Evolutionary conservation across 2,888 invertebrate species (phyloP).

Genomic region (Mesochorus sp.): DNA sequence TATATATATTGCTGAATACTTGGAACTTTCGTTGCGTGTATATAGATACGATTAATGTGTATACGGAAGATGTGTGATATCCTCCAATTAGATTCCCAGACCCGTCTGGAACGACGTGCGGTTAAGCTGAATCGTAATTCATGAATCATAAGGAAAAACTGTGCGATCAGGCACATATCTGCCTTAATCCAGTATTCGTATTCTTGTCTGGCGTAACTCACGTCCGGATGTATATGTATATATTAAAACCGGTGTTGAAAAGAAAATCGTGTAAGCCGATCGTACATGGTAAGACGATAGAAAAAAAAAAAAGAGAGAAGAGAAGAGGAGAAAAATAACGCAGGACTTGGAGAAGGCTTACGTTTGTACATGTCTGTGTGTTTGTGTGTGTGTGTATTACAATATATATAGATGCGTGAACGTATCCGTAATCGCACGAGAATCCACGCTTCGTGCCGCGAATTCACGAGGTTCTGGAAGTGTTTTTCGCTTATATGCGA

Average conservation of each 20-base stretch:
- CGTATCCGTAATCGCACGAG: constrained; percentile 54
- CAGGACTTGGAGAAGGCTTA: neutral
- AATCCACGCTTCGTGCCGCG: constrained; percentile 35
- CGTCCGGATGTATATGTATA: constrained; percentile 28
- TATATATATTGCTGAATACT: too few relatives aligned
- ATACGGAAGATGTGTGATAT: too few relatives aligned
- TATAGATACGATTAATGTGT: too few relatives aligned
- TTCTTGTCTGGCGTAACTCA: constrained; percentile 32
- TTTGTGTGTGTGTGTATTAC: neutral
- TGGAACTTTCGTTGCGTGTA: too few relatives aligned
- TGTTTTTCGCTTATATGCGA: constrained; percentile 14
- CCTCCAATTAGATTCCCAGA: too few relatives aligned
- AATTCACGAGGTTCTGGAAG: constrained; percentile 24
- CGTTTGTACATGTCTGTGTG: neutral
- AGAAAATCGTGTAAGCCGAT: constrained; percentile 30
- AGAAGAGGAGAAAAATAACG: constrained; percentile 21
- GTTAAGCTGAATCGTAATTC: too few relatives aligned
- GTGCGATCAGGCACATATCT: neutral
- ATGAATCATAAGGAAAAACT: neutral
- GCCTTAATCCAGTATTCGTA: constrained; percentile 8
- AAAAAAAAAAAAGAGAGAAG: constrained; percentile 13
- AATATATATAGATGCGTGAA: constrained; percentile 12
- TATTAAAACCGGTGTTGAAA: constrained; percentile 18
- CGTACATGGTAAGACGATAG: constrained; percentile 8
- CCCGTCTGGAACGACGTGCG: too few relatives aligned